A percentile compares a stretch with the other conserved stretches of the same genome.
phyloP scores from a whole-genome alignment of 2,888 invertebrate species.

The Drosophila monieri region DNA sequence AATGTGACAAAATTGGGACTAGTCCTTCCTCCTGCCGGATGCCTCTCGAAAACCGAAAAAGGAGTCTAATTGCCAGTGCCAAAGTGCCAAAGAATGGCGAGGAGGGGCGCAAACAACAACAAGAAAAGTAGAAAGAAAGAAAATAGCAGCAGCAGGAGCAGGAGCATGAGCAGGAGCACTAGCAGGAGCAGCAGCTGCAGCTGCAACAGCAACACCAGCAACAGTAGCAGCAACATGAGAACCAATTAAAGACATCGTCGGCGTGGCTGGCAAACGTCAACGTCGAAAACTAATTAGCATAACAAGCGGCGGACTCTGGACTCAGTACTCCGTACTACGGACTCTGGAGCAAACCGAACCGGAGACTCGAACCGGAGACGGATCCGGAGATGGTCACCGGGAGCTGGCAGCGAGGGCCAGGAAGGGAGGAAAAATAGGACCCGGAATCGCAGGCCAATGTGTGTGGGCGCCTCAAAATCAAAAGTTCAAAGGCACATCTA shows the following conservation, averaged over 20 bases:
- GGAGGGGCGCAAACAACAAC: slow-evolving; percentile 3
- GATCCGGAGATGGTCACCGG: slow-evolving; percentile 4
- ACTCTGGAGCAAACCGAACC: slow-evolving; percentile 42
- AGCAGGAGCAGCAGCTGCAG: slow-evolving; percentile 33
- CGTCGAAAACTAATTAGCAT: slow-evolving; percentile 82
- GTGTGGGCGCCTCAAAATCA: slow-evolving; percentile 57
- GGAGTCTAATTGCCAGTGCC: slow-evolving; percentile 74
- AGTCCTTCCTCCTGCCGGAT: not conserved
- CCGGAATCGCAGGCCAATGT: slow-evolving; percentile 28
- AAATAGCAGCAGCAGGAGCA: slow-evolving; percentile 25
- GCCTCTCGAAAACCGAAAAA: slow-evolving; percentile 11
- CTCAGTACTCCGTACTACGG: slow-evolving; percentile 9
- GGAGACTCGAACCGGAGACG: slow-evolving; percentile 30
- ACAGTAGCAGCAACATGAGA: slow-evolving; percentile 74
- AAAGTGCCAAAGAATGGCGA: slow-evolving; percentile 65
- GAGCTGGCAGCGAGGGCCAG: not conserved
- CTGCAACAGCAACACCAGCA: slow-evolving; percentile 18
- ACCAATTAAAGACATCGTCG: slow-evolving; percentile 81
- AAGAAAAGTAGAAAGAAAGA: slow-evolving; percentile 21
- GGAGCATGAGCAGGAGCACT: slow-evolving; percentile 36
- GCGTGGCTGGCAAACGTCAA: slow-evolving; percentile 76
- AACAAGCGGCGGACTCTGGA: slow-evolving; percentile 63
- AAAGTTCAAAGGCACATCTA: slow-evolving; percentile 58
- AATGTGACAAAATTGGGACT: slow-evolving; percentile 14
- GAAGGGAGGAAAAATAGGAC: not conserved